Evolutionary conservation across 2,113 vertebrate species (phyloP), one percentile per base, ranked within the genome.

Genomic region (Passerina amoena): DNA sequence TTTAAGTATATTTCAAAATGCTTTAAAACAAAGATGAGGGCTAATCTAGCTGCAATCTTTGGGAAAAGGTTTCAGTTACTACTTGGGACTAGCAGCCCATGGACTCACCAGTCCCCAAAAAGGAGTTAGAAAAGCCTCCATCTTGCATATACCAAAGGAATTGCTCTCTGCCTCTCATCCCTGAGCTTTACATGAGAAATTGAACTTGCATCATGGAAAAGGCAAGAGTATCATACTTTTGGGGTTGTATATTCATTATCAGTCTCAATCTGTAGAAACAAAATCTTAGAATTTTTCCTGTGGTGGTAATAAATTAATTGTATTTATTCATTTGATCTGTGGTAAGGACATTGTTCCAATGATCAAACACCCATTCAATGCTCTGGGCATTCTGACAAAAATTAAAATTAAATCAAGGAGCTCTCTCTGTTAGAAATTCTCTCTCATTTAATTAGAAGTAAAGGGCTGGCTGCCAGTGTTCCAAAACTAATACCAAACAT

Each of bases 401-500:
- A 87, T 33, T 50, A 63, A 92, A 95, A 95, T 94, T 78, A 93
- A 92, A 94, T 75, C 35, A 95, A 64, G 80, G 78, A 75, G 44
- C 27, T 75, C 80, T 73, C 40, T 66, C 61, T 56, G 40, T 60
- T 63, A 84, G 60, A 82, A 94, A 89, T 85, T 45, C 11, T 71
- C 69, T n/a, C 53, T 90, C 76, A 80, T 87, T 90, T 91, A 92
- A 91, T 91, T 82, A 89, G 81, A 94, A 78, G 30, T 60, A 86
- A 81, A 78, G 14, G 50, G 86, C 91, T 84, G 65, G 16, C 80
- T 88, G 86, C 64, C 92, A 90, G 3, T 6, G 31, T 71, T 95
- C 72, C 57, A 75, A 86, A 88, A 65, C 31, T 64, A 50, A 68
- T 48, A 86, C 37, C 64, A 86, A 81, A 83, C 31, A 56, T 71